Percentiles rank a stretch among this genome's conserved stretches.
Conservation (phyloP, 92 coral and sea anemone genomes). For the Nematostella vectensis region DNA sequence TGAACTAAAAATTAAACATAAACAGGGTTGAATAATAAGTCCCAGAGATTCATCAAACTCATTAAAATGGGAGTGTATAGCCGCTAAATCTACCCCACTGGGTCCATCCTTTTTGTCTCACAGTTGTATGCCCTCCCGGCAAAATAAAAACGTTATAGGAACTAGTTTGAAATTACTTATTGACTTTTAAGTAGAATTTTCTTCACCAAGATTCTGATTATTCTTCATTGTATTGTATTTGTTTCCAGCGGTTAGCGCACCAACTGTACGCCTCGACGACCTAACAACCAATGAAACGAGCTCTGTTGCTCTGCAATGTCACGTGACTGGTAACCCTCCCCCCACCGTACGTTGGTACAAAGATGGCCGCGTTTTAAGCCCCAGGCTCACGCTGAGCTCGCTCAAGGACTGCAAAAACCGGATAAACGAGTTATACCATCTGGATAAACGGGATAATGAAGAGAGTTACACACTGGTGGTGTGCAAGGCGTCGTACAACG, state of each 20-base stretch:
- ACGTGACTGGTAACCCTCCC: conserved; percentile 42
- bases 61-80: too few relatives aligned
- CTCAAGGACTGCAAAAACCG: conserved; percentile 4
- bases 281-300: conserved; percentile 13
- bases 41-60: too few relatives aligned
- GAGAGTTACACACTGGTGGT: conserved; percentile 11
- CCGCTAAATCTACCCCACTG: too few relatives aligned
- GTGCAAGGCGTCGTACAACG: conserved; percentile 15
- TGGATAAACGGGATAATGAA: conserved; percentile 1
- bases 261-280: conserved; percentile 9
- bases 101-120: too few relatives aligned
- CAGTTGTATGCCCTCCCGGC: too few relatives aligned
- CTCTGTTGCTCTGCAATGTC: conserved; percentile 22
- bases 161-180: too few relatives aligned
- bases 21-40: too few relatives aligned
- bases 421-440: conserved; percentile 4
- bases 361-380: conserved; percentile 6
- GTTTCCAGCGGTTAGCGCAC: conserved; percentile 8
- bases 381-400: neutral
- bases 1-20: too few relatives aligned
- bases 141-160: too few relatives aligned
- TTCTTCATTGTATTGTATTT: too few relatives aligned
- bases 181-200: too few relatives aligned
- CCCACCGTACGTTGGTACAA: conserved; percentile 38
- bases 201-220: too few relatives aligned